Evolutionary conservation across 2,888 invertebrate genomes (phyloP).

Genomic region (Pterostichus madidus): DNA sequence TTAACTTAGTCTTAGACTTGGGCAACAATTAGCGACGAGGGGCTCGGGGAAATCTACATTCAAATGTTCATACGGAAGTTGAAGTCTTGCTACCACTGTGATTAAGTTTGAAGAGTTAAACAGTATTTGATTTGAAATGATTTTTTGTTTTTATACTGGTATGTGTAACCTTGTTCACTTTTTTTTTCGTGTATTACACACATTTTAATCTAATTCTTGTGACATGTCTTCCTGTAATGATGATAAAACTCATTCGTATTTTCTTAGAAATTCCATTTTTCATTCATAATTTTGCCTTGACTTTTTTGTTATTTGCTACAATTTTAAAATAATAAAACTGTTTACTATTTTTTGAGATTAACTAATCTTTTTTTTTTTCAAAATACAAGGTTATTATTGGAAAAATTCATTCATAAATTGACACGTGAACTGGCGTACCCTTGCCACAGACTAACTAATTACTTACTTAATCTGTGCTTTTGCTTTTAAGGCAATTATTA

Average conservation of each 20-base stretch:
- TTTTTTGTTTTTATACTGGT: background rate
- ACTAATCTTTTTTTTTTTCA: background rate
- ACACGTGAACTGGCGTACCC: no score
- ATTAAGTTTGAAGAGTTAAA: conserved; percentile 25
- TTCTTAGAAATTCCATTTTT: background rate
- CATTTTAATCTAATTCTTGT: background rate
- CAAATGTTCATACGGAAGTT: conserved; percentile 27
- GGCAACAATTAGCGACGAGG: conserved; percentile 13
- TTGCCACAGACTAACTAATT: no score
- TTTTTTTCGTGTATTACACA: background rate
- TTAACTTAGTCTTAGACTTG: background rate
- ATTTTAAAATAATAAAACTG: background rate
- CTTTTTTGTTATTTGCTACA: background rate
- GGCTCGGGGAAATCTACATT: background rate
- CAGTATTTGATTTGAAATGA: background rate
- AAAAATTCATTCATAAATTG: conserved; percentile 13
- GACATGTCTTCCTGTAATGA: conserved; percentile 2
- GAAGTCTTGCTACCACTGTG: background rate
- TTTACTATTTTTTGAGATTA: conserved; percentile 1
- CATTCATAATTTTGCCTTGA: conserved; percentile 26
- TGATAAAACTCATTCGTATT: conserved; percentile 3
- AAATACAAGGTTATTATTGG: background rate
- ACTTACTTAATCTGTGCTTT: no score
- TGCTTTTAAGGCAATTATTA: no score
- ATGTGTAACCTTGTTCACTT: background rate